Conservation (phyloP, 2,888 invertebrate genomes). For the Amorpha juglandis region DNA sequence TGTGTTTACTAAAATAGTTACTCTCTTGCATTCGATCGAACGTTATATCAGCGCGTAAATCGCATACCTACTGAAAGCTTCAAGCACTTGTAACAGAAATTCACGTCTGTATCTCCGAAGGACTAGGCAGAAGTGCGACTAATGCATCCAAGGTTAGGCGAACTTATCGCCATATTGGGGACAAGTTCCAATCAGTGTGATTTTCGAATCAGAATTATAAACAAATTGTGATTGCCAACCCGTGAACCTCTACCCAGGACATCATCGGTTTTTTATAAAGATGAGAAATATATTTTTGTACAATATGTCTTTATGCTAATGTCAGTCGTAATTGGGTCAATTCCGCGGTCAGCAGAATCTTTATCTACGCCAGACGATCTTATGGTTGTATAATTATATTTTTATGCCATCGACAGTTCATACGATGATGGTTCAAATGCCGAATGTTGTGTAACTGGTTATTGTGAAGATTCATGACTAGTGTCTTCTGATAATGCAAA, state of each 20-base stretch:
- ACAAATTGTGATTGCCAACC: too few relatives aligned
- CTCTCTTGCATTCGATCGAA: not conserved
- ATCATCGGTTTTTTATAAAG: not conserved
- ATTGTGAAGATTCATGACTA: conserved; percentile 16
- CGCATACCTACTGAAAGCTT: too few relatives aligned
- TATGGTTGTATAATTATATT: conserved; percentile 14
- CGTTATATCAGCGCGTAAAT: too few relatives aligned
- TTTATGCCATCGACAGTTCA: conserved; percentile 3
- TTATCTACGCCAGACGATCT: conserved; percentile 15
- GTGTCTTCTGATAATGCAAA: not conserved
- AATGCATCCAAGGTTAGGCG: too few relatives aligned
- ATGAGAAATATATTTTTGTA: not conserved
- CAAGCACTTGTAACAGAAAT: too few relatives aligned
- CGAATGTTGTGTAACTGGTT: conserved; percentile 18
- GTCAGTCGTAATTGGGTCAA: conserved; percentile 11
- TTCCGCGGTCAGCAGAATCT: conserved; percentile 12
- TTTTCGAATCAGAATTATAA: too few relatives aligned
- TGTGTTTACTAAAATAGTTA: not conserved
- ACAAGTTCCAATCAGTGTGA: too few relatives aligned
- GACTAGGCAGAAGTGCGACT: too few relatives aligned
- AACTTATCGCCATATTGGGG: too few relatives aligned
- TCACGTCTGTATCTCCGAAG: too few relatives aligned
- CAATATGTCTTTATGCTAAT: conserved; percentile 10
- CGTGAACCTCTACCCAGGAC: too few relatives aligned
- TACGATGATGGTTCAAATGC: conserved; percentile 7